Conservation (phyloP, 2,888 invertebrate genomes). For the Tenodera sinensis region DNA sequence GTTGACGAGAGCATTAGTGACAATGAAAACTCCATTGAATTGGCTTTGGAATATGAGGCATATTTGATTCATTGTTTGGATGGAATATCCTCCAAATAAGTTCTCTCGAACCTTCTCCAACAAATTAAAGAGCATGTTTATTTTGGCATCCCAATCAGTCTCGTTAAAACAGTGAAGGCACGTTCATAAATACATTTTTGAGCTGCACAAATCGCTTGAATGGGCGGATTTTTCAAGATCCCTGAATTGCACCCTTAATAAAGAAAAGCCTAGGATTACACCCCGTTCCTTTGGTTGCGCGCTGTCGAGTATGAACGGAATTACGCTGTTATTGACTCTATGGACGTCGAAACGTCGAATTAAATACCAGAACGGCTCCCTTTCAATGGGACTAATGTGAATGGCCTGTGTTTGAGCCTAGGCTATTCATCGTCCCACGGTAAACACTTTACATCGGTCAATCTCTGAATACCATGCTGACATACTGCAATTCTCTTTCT, state of each 20-base stretch:
- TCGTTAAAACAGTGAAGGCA: neutral
- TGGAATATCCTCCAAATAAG: neutral
- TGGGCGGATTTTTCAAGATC: neutral
- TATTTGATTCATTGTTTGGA: no score
- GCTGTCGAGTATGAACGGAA: neutral
- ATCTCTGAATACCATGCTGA: neutral
- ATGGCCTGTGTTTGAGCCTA: neutral
- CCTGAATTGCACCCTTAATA: neutral
- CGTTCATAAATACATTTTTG: neutral
- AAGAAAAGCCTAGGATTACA: neutral
- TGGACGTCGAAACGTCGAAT: neutral
- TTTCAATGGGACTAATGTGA: neutral
- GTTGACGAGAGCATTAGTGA: no score
- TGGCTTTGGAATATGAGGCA: no score
- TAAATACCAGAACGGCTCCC: neutral
- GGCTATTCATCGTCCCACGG: neutral
- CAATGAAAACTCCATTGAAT: no score
- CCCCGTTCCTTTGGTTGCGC: neutral
- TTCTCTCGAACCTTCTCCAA: neutral
- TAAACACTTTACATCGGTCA: neutral
- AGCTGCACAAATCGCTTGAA: neutral
- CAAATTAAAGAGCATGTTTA: neutral
- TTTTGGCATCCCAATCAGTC: neutral
- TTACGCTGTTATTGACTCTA: neutral
- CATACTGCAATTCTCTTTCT: neutral